Conservation (phyloP, 2,113 vertebrate species). For the Ariopsis seemanni region DNA sequence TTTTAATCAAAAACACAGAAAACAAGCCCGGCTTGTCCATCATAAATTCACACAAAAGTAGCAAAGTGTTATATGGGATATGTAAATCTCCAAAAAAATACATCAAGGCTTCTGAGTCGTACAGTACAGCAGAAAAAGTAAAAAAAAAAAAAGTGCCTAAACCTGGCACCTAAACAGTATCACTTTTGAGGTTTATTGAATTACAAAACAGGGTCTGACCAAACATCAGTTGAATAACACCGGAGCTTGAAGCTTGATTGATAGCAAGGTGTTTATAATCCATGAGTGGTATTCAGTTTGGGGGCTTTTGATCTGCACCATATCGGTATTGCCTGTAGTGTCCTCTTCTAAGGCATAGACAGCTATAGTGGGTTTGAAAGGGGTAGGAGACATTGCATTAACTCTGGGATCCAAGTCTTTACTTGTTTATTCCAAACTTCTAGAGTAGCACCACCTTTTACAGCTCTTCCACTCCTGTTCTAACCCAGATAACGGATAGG, state of each 20-base stretch:
- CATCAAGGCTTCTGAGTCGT: background rate
- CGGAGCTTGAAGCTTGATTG: background rate
- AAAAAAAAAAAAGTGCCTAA: background rate
- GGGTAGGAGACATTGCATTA: background rate
- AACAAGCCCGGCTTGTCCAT: conserved; percentile 42
- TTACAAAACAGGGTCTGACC: background rate
- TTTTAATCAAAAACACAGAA: conserved; percentile 28
- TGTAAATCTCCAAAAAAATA: background rate
- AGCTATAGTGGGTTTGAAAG: background rate
- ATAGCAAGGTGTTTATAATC: background rate
- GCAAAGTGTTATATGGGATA: background rate
- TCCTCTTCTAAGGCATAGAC: background rate
- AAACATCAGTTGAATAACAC: background rate
- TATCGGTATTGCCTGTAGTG: background rate
- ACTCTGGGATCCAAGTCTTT: background rate
- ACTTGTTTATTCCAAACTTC: background rate
- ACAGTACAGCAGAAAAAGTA: background rate
- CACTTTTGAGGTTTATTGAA: background rate
- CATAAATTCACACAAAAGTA: background rate
- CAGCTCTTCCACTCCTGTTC: background rate
- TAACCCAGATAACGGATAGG: background rate
- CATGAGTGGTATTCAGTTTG: background rate
- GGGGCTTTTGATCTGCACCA: background rate
- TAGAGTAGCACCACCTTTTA: background rate
- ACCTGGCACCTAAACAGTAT: background rate